A percentile compares a stretch with the other conserved stretches of the same genome.
These are phyloP conservation scores for Percopsis omiscomaycus DNA, from an alignment of 2,797 vertebrate species.

Conservation along the genomic window DNA sequence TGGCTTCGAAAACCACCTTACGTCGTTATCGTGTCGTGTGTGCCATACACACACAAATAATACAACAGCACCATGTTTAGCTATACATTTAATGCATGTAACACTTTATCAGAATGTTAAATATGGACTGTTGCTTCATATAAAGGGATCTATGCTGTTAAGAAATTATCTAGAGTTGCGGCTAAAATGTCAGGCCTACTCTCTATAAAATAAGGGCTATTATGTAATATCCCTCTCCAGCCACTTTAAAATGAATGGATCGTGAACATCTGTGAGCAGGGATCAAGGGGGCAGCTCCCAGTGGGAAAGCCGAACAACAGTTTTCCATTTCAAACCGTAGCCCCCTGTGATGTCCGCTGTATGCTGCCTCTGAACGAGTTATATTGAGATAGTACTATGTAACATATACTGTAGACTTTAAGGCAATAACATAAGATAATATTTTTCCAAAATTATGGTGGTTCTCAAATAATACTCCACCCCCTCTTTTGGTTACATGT, in stretches of 20 bases:
- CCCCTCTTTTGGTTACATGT: too few relatives aligned
- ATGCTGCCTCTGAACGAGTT: conserved; percentile 18
- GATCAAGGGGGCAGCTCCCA: conserved; percentile 43
- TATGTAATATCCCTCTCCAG: conserved; percentile 36
- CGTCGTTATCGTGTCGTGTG: too few relatives aligned
- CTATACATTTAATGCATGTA: background rate
- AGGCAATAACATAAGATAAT: too few relatives aligned
- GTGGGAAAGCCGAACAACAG: conserved; percentile 44
- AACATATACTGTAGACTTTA: background rate
- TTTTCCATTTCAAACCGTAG: conserved; percentile 51
- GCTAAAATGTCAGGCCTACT: conserved; percentile 26
- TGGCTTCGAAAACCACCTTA: background rate
- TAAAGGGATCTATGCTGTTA: background rate
- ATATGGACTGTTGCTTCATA: background rate
- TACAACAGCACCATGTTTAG: background rate
- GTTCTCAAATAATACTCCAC: background rate
- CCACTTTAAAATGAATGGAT: conserved; percentile 37
- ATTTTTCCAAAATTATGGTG: background rate
- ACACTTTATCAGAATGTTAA: background rate
- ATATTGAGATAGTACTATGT: conserved; percentile 7
- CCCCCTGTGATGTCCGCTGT: conserved; percentile 25
- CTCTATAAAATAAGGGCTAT: conserved; percentile 31
- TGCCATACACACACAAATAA: too few relatives aligned
- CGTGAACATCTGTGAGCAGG: conserved; percentile 43
- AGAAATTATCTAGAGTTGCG: conserved; percentile 21